Evolutionary conservation across 2,113 vertebrate genomes (phyloP).

Genomic region (Misgurnus anguillicaudatus): DNA sequence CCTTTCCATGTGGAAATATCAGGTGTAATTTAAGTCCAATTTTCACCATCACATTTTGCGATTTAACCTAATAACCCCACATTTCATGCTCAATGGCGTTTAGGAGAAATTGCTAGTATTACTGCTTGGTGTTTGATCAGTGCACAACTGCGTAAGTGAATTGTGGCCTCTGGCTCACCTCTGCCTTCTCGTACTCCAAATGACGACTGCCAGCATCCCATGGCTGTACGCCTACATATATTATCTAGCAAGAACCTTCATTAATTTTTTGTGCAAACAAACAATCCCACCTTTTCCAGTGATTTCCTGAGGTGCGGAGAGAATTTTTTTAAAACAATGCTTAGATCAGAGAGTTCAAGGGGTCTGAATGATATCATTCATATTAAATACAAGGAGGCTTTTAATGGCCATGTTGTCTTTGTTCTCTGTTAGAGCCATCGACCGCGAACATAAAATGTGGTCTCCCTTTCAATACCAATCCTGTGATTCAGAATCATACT

Average conservation of each 20-base stretch:
- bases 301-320: slow-evolving; percentile 17
- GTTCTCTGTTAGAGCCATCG: slow-evolving; percentile 40
- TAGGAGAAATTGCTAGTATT: slow-evolving; percentile 40
- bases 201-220: slow-evolving; percentile 27
- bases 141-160: slow-evolving; percentile 29
- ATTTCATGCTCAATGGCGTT: slow-evolving; percentile 36
- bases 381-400: neutral
- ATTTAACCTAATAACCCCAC: slow-evolving; percentile 26
- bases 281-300: slow-evolving; percentile 31
- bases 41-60: slow-evolving; percentile 28
- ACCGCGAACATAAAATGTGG: slow-evolving; percentile 5
- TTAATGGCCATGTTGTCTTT: neutral
- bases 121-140: slow-evolving; percentile 14
- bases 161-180: slow-evolving; percentile 42
- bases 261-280: slow-evolving; percentile 48
- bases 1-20: slow-evolving; percentile 44
- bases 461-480: slow-evolving; percentile 6
- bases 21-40: slow-evolving; percentile 34
- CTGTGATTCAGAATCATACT: slow-evolving; percentile 28
- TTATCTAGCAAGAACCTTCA: slow-evolving; percentile 34
- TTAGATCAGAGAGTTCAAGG: neutral
- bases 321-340: slow-evolving; percentile 3
- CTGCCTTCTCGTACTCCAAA: slow-evolving; percentile 38
- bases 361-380: slow-evolving; percentile 29
- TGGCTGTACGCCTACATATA: slow-evolving; percentile 19